Conservation (phyloP, 2,888 invertebrate genomes). For the Galerucella calmariensis region DNA sequence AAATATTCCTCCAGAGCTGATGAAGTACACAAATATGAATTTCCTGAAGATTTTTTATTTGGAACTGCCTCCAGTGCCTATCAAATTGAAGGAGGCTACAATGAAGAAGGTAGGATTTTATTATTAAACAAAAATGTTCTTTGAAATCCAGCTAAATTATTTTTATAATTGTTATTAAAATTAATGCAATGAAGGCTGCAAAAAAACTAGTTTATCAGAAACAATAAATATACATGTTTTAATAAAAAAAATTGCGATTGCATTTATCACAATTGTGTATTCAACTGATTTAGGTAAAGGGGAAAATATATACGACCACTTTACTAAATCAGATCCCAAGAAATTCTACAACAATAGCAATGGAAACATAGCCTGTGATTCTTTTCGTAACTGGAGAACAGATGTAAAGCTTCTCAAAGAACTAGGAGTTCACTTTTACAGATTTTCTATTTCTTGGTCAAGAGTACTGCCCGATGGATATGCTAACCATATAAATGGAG, state of each 20-base stretch:
- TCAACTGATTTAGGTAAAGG: conserved; percentile 68
- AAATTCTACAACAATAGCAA: conserved; percentile 70
- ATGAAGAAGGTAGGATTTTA: conserved; percentile 58
- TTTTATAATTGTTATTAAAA: too few species aligned
- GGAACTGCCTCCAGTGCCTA: conserved; percentile 72
- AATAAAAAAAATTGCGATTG: too few species aligned
- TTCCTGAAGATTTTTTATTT: conserved; percentile 71
- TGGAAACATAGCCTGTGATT: conserved; percentile 77
- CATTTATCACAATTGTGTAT: too few species aligned
- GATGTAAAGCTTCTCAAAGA: conserved; percentile 74
- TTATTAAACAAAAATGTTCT: too few species aligned
- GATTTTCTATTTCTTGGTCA: conserved; percentile 82
- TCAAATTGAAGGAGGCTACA: conserved; percentile 73
- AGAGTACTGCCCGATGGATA: conserved; percentile 78
- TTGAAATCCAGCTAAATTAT: too few species aligned
- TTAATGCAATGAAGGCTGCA: too few species aligned
- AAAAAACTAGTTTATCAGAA: too few species aligned
- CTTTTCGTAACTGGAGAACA: conserved; percentile 74
- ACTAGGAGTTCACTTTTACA: conserved; percentile 74
- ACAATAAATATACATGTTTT: too few species aligned
- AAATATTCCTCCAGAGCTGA: background rate
- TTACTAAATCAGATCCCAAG: conserved; percentile 65
- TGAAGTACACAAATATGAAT: conserved; percentile 52
- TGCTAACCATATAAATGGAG: conserved; percentile 73
- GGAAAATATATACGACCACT: conserved; percentile 72